Evolutionary conservation across 2,113 vertebrate genomes (phyloP).

Genomic region (Stictonetta naevosa): DNA sequence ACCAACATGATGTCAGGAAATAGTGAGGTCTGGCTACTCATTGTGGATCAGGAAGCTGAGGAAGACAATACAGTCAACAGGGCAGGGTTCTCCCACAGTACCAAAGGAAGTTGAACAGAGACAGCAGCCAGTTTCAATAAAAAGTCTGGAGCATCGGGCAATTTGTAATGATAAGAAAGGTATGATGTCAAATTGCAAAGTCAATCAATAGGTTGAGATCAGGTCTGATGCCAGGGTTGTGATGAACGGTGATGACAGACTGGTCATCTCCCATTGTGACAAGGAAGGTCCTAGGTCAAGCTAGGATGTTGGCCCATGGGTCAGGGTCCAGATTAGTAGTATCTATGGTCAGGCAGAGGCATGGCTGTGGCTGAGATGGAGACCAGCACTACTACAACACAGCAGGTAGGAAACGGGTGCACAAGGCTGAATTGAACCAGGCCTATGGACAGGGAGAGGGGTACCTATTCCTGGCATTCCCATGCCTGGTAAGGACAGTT

Average conservation of each 20-base stretch:
- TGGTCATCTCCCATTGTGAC: neutral
- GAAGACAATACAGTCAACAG: neutral
- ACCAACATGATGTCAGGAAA: neutral
- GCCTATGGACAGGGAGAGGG: fast-evolving
- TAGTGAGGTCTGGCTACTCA: neutral
- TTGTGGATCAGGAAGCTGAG: neutral
- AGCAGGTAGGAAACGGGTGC: neutral
- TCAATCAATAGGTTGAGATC: neutral
- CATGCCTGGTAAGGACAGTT: neutral
- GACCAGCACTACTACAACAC: neutral
- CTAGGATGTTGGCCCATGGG: neutral
- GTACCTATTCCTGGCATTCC: neutral
- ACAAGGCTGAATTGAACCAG: neutral
- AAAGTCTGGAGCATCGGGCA: neutral
- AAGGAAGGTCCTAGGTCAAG: neutral
- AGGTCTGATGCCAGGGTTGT: neutral
- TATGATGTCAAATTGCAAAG: neutral
- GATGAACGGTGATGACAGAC: neutral
- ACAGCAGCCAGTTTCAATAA: neutral
- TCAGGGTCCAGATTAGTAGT: neutral
- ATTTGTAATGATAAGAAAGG: neutral
- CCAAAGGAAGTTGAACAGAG: neutral
- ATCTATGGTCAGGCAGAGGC: neutral
- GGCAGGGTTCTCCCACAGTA: neutral
- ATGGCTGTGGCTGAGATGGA: neutral